phyloP scores from a whole-genome alignment of 2,113 vertebrate genomes.

The Pterocles orientalis region DNA sequence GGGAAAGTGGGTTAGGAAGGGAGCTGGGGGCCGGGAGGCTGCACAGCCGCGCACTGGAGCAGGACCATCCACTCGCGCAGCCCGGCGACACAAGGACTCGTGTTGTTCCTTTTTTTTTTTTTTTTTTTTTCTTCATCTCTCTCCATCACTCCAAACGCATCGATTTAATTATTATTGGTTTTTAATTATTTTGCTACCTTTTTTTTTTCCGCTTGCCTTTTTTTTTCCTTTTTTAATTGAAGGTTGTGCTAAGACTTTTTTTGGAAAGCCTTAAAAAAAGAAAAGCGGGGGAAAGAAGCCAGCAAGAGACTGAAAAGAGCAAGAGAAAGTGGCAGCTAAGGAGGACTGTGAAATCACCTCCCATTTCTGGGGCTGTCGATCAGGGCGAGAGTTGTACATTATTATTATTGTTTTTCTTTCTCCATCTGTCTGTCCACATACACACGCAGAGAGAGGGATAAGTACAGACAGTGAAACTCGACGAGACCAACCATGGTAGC shows the following conservation, averaged over 20 bases:
- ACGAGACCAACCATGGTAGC: slow-evolving; percentile 85
- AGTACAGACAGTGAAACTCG: slow-evolving; percentile 48
- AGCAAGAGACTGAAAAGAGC: slow-evolving; percentile 44
- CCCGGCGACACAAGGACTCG: slow-evolving; percentile 11
- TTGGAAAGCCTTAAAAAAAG: not conserved
- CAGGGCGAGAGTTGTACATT: slow-evolving; percentile 70
- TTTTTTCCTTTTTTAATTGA: not conserved
- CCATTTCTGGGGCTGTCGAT: slow-evolving; percentile 53
- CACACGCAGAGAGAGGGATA: not conserved
- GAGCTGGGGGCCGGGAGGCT: slow-evolving; percentile 62
- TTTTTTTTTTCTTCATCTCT: not conserved
- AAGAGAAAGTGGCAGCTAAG: slow-evolving; percentile 62
- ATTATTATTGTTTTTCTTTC: slow-evolving; percentile 54
- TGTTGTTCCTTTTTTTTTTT: not conserved
- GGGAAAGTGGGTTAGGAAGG: slow-evolving; percentile 83
- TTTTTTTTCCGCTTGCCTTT: not conserved
- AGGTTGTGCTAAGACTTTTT: slow-evolving; percentile 35
- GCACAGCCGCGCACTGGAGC: slow-evolving; percentile 57
- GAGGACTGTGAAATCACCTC: slow-evolving; percentile 62
- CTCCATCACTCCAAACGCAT: slow-evolving; percentile 25
- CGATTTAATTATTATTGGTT: slow-evolving; percentile 14
- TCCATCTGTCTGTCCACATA: not conserved
- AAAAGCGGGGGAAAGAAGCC: slow-evolving; percentile 8
- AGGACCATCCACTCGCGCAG: slow-evolving; percentile 56
- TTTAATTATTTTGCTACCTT: slow-evolving; percentile 16